Base-by-base conservation (phyloP, 2,113 vertebrate genomes). In the Tachycineta bicolor region DNA sequence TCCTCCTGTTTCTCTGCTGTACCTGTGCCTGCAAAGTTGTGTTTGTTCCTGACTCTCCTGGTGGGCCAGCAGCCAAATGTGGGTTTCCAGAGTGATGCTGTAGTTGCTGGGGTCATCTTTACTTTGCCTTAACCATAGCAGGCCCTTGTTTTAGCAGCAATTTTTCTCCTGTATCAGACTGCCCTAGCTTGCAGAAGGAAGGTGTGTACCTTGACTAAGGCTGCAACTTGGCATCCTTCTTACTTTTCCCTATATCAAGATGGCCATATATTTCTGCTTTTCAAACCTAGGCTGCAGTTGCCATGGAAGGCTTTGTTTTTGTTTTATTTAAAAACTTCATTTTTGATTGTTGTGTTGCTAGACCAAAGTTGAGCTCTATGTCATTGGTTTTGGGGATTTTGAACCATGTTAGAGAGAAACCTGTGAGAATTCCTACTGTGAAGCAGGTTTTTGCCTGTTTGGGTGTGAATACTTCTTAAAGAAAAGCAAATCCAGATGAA, bases 401-500 rank as follows among this genome's bases (percentile, higher is more conserved):
- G 83, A 96, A 96, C 91, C 4, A 4, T 4, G 21, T 90, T 70
- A 86, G 94, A 96, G 87, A 87, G 20, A 46, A 81, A 77, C 67
- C 82, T 92, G 76, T 41, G 64, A 92, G 19, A 88, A 75, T 34
- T 91, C 25, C 19, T 19, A 14, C 20, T 15, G 7, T 9, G 59
- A 86, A 76, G 24, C 6, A 62, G 37, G 1, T 14, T 93, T 93
- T 94, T 63, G 60, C 90, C 75, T 78, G 47, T 12, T 52, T 93
- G 49, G 22, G 9, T 85, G 76, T 86, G 77, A 95, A 60, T 80
- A 24, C 49, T 68, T 84, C 71, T 89, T 83, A 83, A 95, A 71
- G 82, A 63, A 41, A 96, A 85, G 70, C 31, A 94, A 89, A 84
- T 69, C 28, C 68, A 95, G 63, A 55, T 78, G 71, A 96, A 94